Evolutionary conservation across 2,113 vertebrate species (phyloP).

Genomic region (human (Homo sapiens)): DNA sequence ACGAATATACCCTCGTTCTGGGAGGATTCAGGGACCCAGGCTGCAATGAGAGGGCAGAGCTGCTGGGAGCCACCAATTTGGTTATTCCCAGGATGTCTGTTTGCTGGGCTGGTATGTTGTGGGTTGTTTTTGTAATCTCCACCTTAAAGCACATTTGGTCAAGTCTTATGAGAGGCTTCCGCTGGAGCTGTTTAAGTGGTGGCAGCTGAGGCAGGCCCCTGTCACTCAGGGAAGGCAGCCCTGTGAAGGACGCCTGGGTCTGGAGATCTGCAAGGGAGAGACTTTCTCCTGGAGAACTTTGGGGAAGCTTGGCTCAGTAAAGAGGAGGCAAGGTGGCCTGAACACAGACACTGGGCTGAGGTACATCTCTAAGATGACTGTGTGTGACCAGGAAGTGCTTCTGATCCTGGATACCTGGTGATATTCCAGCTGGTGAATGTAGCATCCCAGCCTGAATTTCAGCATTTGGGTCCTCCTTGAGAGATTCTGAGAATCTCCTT

Average conservation of each 20-base stretch:
- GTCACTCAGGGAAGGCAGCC: not conserved
- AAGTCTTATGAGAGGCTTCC: not conserved
- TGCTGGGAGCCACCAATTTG: not conserved
- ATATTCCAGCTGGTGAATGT: not conserved
- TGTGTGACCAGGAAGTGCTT: not conserved
- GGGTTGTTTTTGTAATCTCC: not conserved
- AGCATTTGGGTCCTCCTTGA: not conserved
- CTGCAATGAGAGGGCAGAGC: not conserved
- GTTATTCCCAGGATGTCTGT: not conserved
- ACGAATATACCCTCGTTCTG: not conserved
- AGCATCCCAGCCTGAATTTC: not conserved
- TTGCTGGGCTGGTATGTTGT: not conserved
- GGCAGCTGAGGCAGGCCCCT: not conserved
- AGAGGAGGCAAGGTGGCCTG: not conserved
- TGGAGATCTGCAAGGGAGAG: not conserved
- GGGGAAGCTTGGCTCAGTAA: not conserved
- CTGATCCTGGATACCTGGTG: fast-evolving
- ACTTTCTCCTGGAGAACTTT: not conserved
- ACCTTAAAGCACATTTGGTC: too few relatives aligned
- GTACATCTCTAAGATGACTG: not conserved
- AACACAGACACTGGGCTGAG: too few relatives aligned
- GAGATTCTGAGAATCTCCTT: not conserved
- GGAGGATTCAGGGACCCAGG: not conserved
- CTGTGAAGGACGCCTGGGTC: not conserved
- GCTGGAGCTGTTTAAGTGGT: fast-evolving